These are phyloP conservation scores for Phyllostomus hastatus DNA, from an alignment of 2,113 vertebrate species.

Conservation along the genomic window DNA sequence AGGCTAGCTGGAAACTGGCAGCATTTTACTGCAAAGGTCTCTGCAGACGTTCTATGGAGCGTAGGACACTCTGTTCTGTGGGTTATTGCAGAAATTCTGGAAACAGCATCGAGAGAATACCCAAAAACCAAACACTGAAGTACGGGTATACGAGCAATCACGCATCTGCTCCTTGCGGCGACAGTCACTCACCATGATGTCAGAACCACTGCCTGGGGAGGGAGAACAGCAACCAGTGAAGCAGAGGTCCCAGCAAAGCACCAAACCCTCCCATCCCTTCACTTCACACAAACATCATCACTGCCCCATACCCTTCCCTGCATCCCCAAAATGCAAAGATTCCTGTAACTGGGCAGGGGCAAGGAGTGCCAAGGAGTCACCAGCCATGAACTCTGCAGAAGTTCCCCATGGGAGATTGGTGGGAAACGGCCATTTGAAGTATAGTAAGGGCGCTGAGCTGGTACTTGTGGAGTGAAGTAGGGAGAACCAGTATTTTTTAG, in stretches of 20 bases:
- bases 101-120: conserved; percentile 53
- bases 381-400: neutral
- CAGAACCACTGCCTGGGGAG: conserved; percentile 17
- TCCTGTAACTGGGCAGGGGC: neutral
- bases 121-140: conserved; percentile 49
- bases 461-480: neutral
- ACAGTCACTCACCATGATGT: conserved; percentile 58
- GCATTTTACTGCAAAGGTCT: neutral
- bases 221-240: neutral
- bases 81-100: conserved; percentile 52
- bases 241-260: neutral
- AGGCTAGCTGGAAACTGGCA: neutral
- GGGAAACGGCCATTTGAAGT: neutral
- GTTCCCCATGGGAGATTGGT: neutral
- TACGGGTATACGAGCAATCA: neutral
- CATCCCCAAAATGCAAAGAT: neutral
- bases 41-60: neutral
- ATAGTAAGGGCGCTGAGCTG: neutral
- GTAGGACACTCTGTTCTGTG: neutral
- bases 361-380: neutral
- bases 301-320: neutral
- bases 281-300: neutral
- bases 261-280: neutral
- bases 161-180: neutral
- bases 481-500: neutral